Base-by-base conservation (phyloP, 2,888 invertebrate species). In the Agriotes lineatus region DNA sequence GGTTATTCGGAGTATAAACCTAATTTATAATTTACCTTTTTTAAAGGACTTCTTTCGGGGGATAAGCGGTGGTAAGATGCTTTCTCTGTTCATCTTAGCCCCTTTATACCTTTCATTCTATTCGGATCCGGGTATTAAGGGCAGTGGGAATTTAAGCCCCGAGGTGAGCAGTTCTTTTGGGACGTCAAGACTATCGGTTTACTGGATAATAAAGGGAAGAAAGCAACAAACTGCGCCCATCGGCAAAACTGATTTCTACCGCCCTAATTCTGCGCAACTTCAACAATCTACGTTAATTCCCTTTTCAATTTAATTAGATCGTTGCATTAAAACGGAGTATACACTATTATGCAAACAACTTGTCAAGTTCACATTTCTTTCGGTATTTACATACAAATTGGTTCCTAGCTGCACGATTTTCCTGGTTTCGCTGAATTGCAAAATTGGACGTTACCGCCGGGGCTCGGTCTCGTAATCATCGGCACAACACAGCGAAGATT, bases 331-430 rank as follows among this genome's bases (percentile, higher is more conserved):
- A 59, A 44, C 52, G 50, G 58, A 37, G 42, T 45, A 58, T 37
- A 52, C 62, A 62, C 25, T 64, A 64, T 66, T 66, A 58, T 60
- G 66, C 66, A 66, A 66, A 66, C 58, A 59, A 58, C 59, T 66
- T 66, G 66, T 66, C 58, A 66, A 66, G 66, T 66, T 52, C 66
- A 66, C 45, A 60, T 66, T 60, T 58, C 59, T 66, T 66, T 66
- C 37, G 44, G 42, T 54, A 66, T 66, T 66, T 66, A 54, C 66
- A 66, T 66, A 66, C 66, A 66, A 66, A 66, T 66, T 66, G 59
- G 66, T 66, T 66, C 50, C 45, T 66, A 59, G 59, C 33, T 60
- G 44, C 37, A 22, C 42, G 35, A 64, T 64, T 45, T 62, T 60
- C 66, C 42, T 30, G 50, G 59, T 44, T 60, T 59, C 39, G 18